Evolutionary conservation across 2,797 vertebrate species (phyloP), one percentile per base, ranked within the genome.

Genomic region (Limosa lapponica): DNA sequence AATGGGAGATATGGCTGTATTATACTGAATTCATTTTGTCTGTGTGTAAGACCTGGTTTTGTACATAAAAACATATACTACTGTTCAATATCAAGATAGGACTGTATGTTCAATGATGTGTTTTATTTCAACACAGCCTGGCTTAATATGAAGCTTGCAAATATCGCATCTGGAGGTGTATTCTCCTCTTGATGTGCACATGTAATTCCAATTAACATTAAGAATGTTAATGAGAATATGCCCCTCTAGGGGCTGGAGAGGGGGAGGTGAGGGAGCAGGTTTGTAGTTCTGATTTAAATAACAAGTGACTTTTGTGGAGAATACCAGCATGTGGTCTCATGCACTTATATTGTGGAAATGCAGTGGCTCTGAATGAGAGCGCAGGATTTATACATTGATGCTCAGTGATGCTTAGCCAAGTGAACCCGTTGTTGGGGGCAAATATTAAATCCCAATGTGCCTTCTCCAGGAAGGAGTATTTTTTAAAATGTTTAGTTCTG

Each of bases 131-230:
- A 79, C 83, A 84, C 27, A 95, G 78, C 73, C 87, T 93, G 92
- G 81, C 28, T 96, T 92, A 95, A 97, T 89, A 93, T 91, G 93
- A 96, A 92, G 95, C 95, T 97, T 95, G 89, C 97, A 97, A 96
- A 97, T 97, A 96, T 79, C 83, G 75, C 98, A 98, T 98, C 98
- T 98, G 98, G 97, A 98, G 95, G 95, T 97, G 88, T 91, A 95
- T 96, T 97, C 94, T 93, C 90, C 72, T 80, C 94, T 92, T 90
- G 97, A 95, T 82, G 93, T 97, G 97, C 97, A 97, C 97, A 97
- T 97, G 97, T 94, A 97, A 97, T 97, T 97, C 96, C 97, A 97
- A 97, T 97, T 97, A 98, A 96, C 97, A 90, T 98, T 93, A 93
- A 67, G 91, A 96, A 96, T 81, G 96, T 96, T 96, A 95, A 97